Conservation (phyloP, 2,113 vertebrate genomes). For the Proterorhinus semilunaris region DNA sequence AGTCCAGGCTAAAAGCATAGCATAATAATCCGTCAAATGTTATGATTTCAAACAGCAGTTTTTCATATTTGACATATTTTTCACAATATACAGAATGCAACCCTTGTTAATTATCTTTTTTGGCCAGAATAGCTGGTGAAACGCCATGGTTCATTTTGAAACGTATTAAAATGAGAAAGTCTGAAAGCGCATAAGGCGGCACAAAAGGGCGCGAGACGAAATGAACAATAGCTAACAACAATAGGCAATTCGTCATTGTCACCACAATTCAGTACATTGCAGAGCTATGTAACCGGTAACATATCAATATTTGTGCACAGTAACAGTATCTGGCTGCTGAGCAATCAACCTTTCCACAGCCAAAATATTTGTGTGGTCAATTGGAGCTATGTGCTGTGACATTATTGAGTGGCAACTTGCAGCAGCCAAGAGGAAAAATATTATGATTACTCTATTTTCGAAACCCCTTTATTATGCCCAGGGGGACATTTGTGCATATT, state of each 20-base stretch:
- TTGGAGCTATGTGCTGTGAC: neutral
- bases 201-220: neutral
- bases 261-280: neutral
- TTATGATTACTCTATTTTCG: neutral
- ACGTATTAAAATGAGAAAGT: neutral
- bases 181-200: neutral
- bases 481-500: neutral
- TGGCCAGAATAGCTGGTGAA: too few relatives aligned
- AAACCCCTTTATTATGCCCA: neutral
- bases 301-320: neutral
- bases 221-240: neutral
- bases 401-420: neutral
- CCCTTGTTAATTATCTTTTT: too few relatives aligned
- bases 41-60: too few relatives aligned
- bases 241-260: neutral
- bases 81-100: too few relatives aligned
- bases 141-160: too few relatives aligned
- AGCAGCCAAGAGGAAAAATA: neutral
- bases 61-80: too few relatives aligned
- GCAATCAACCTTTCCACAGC: neutral
- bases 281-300: neutral
- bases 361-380: slow-evolving; percentile 2
- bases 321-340: neutral
- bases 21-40: too few relatives aligned
- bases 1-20: too few relatives aligned